Evolutionary conservation across 2,888 invertebrate species (phyloP).

Genomic region (Scotopteryx bipunctaria): DNA sequence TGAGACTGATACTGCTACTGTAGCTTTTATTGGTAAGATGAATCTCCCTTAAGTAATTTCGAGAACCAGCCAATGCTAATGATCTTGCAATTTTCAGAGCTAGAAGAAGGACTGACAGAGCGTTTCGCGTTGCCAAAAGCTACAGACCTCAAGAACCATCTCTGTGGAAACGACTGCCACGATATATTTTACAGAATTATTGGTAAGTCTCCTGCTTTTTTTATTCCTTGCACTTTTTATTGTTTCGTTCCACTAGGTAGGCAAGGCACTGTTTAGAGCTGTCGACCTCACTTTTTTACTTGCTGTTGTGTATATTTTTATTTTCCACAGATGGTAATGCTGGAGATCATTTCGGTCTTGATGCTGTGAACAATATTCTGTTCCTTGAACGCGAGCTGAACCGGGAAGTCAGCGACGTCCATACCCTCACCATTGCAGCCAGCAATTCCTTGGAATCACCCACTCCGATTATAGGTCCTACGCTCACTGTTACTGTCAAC

Average conservation of each 20-base stretch:
- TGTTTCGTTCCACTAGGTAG: too few relatives aligned
- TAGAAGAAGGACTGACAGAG: constrained; percentile 62
- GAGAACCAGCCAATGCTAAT: background rate
- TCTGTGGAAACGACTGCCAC: constrained; percentile 62
- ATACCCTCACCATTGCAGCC: constrained; percentile 75
- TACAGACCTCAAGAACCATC: constrained; percentile 73
- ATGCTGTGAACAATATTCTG: constrained; percentile 59
- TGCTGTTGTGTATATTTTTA: background rate
- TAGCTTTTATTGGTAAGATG: constrained; percentile 65
- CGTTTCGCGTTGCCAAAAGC: constrained; percentile 59
- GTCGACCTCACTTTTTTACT: too few relatives aligned
- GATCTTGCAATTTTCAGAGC: constrained; percentile 54
- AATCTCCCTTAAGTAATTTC: background rate
- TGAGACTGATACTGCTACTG: constrained; percentile 40
- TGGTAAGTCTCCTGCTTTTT: constrained; percentile 51
- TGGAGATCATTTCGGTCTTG: constrained; percentile 59
- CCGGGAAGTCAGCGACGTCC: constrained; percentile 60
- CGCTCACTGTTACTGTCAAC: constrained; percentile 69
- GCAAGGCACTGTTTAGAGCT: too few relatives aligned
- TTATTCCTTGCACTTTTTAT: background rate
- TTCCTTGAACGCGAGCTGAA: constrained; percentile 64
- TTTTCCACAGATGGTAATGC: constrained; percentile 60
- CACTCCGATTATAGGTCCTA: constrained; percentile 47
- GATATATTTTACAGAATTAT: constrained; percentile 73
- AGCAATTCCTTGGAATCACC: constrained; percentile 62